These are phyloP conservation scores for Erynnis tages DNA, from an alignment of 2,888 invertebrate species.

Conservation along the genomic window DNA sequence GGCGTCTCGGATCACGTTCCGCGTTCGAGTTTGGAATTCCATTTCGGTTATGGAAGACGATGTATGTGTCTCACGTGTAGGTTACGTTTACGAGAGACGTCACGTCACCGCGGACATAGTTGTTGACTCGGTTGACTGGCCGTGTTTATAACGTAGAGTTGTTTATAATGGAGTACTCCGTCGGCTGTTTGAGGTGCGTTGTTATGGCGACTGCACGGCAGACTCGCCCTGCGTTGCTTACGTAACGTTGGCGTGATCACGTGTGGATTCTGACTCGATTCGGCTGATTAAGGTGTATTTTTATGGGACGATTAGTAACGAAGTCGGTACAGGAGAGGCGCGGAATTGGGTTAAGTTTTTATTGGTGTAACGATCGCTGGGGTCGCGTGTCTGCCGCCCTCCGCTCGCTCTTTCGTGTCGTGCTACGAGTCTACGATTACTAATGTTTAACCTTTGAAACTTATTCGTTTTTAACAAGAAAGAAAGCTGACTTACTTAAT, in stretches of 20 bases:
- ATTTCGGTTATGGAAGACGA: not conserved
- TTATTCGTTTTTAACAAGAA: not conserved
- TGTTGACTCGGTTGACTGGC: slow-evolving; percentile 1
- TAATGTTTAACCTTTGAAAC: not conserved
- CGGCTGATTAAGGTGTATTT: slow-evolving; percentile 29
- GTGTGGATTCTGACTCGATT: slow-evolving; percentile 40
- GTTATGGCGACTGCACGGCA: slow-evolving; percentile 42
- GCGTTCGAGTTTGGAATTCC: slow-evolving; percentile 4
- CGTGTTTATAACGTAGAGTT: slow-evolving; percentile 32
- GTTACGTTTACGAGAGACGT: not conserved
- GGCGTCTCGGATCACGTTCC: slow-evolving; percentile 1
- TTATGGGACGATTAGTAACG: slow-evolving; percentile 43
- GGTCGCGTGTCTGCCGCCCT: slow-evolving; percentile 13
- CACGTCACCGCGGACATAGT: slow-evolving; percentile 2
- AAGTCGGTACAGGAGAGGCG: slow-evolving; percentile 26
- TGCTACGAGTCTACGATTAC: slow-evolving; percentile 14
- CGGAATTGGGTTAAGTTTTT: slow-evolving; percentile 37
- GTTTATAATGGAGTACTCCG: slow-evolving; percentile 28
- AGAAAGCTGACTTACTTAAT: not conserved
- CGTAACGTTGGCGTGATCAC: slow-evolving; percentile 50
- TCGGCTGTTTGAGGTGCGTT: slow-evolving; percentile 43
- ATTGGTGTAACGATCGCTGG: slow-evolving; percentile 14
- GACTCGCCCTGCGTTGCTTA: slow-evolving; percentile 39
- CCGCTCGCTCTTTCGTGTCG: slow-evolving; percentile 6
- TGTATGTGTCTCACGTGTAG: not conserved